Conservation (phyloP, 2,888 invertebrate species). For the Caenorhabditis afra region DNA sequence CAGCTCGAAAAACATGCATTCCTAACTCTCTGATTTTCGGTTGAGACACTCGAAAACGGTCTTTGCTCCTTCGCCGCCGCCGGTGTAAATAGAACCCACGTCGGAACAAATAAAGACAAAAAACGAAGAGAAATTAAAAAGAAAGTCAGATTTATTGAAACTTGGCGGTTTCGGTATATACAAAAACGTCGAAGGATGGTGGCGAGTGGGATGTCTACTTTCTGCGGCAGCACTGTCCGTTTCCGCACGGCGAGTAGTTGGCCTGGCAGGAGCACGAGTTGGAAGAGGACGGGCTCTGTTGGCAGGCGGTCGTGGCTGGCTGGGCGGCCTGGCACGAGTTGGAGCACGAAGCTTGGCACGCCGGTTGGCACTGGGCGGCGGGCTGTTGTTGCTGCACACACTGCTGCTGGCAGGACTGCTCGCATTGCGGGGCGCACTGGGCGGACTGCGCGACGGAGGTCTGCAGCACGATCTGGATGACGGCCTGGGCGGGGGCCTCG, state of each 20-base stretch:
- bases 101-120: too few relatives aligned
- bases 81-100: too few relatives aligned
- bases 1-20: too few relatives aligned
- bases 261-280: constrained; percentile 55
- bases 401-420: constrained; percentile 61
- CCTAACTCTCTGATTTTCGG: too few relatives aligned
- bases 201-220: constrained; percentile 47
- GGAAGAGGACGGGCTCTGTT: constrained; percentile 42
- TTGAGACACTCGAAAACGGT: too few relatives aligned
- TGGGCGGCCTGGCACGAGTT: constrained; percentile 53
- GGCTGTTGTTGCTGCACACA: constrained; percentile 65
- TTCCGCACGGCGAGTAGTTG: constrained; percentile 67
- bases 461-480: constrained; percentile 43
- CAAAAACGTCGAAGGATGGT: constrained; percentile 28
- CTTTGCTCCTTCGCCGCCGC: too few relatives aligned
- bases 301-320: constrained; percentile 60
- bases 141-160: constrained; percentile 44
- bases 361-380: constrained; percentile 55
- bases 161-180: constrained; percentile 52
- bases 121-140: too few relatives aligned
- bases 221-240: constrained; percentile 69
- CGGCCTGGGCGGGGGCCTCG: constrained; percentile 29
- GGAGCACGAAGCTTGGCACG: constrained; percentile 60
- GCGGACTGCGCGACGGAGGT: constrained; percentile 60
- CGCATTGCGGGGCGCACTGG: constrained; percentile 67